Base-by-base conservation (phyloP, 2,888 invertebrate genomes). In the Chloroclysta siterata region DNA sequence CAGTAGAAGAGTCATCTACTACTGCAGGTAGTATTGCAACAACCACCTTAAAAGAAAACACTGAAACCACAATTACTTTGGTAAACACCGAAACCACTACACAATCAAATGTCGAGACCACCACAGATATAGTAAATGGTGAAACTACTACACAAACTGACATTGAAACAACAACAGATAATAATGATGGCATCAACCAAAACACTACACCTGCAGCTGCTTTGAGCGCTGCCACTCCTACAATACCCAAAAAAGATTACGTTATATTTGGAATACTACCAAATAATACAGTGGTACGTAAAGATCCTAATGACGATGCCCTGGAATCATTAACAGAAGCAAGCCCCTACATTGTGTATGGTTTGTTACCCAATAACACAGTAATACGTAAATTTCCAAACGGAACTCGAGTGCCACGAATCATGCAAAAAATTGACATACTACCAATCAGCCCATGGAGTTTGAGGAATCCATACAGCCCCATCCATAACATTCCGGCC, bases 351-450 rank as follows among this genome's bases (percentile, higher is more conserved):
- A 94, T 96, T 77, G 94, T 96, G 83, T 95, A 95, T 79, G 96
- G 96, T 83, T 94, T 96, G 79, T 95, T 95, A 85, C 96, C 96
- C 73, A 96, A 96, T 93, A 96, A 96, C 89, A 96, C 95, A 84
- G 93, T 96, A 85, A 95, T 96, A 83, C 95, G 95, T 90, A 96
- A 95, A 91, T 96, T 95, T 84, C 96, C 96, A 72, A 96, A 97
- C 80, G 96, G 96, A 85, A 96, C 96, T 83, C 91, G 95, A 87
- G 95, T 96, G 86, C 96, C 96, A 87, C 95, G 95, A 81, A 84
- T 92, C 81, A 90, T 89, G 84, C 91, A 92, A 88, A 91, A 91
- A 87, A 93, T 94, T 89, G 94, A 94, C 87, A 86, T 94, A 88
- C 89, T 94, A 87, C 91, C 94, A 89, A 94, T 94, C 82, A 94